A percentile compares a stretch with the other conserved stretches of the same genome.
Conservation (phyloP, 2,888 invertebrate genomes). For the Diarsia dahlii region DNA sequence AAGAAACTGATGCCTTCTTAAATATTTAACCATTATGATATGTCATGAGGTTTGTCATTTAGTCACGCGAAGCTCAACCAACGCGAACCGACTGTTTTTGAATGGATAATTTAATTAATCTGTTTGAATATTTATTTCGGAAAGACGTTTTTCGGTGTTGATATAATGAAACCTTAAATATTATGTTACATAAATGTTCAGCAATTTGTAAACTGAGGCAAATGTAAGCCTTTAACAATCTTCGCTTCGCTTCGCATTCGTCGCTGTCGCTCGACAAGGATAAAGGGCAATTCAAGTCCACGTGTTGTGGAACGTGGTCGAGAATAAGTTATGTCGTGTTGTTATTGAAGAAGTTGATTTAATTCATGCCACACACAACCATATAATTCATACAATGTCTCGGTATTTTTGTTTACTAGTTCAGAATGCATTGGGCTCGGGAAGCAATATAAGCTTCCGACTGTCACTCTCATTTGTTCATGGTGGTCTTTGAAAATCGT, state of each 20-base stretch:
- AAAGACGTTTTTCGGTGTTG: neutral
- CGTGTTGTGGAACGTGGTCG: conserved; percentile 19
- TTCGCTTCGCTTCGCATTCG: conserved; percentile 1
- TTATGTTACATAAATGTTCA: neutral
- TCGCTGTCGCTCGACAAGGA: neutral
- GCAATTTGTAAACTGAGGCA: neutral
- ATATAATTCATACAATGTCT: neutral
- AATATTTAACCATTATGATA: neutral
- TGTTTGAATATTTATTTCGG: neutral
- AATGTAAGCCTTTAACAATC: neutral
- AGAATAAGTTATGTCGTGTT: neutral
- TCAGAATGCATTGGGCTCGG: neutral
- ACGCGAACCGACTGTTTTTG: neutral
- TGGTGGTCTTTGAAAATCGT: neutral
- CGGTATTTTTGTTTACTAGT: neutral
- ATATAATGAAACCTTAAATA: neutral
- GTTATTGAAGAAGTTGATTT: conserved; percentile 6
- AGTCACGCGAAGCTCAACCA: neutral
- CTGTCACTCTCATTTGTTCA: neutral
- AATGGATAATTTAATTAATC: too few species aligned
- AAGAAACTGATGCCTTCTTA: neutral
- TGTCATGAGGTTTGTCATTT: neutral
- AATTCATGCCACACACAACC: neutral
- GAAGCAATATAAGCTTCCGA: neutral
- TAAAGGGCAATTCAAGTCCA: neutral